Base-by-base conservation (phyloP, 1,140 invertebrate genomes). In the Semibalanus balanoides region DNA sequence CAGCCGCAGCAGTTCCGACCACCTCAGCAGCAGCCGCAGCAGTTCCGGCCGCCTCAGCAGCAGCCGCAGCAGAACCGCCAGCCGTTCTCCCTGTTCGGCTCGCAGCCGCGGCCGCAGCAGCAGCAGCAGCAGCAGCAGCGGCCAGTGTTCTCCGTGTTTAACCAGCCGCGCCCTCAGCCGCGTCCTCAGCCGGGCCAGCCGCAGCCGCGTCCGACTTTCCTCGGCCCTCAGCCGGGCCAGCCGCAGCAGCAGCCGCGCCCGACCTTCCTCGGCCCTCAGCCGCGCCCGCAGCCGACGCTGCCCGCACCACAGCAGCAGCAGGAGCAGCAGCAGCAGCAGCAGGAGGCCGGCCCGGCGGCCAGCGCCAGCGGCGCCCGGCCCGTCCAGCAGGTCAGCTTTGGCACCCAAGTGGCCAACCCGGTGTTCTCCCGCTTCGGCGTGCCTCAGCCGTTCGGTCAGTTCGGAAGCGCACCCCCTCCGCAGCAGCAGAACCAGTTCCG, bases 401-500 rank as follows among this genome's bases (percentile, higher is more conserved):
- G 70, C n/a, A 72, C 70, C 70, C 70, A 72, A n/a, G 70, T 72
- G 28, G 70, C 70, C 70, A 72, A 72, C 25, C 70, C 70, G 9
- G 70, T 72, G 29, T 72, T 72, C 29, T 9, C n/a, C n/a, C 70
- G 70, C 3, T 72, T 72, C 29, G 70, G 70, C n/a, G 70, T 72
- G 3, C 70, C 70, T 3, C 70, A 72, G 70, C 70, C 70, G 70
- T 72, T 72, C 70, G 25, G 70, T n/a, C 70, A 28, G 29, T 72
- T 72, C 29, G 28, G 70, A 3, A 7, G 69, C 3, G n/a, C 70
- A n/a, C 70, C 70, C 9, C n/a, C 70, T 3, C 70, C 9, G n/a
- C 14, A 14, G 51, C 70, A 72, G 29, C 70, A 28, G 70, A n/a
- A n/a, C 29, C 28, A 72, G 28, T 72, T 72, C 29, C 70, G 70